phyloP scores from a whole-genome alignment of 2,113 vertebrate genomes.

The mouse (Mus musculus) region GRCm39 chr14:45089501-45090000 shows the following conservation, averaged over 20 bases:
- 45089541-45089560: background rate
- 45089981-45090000: background rate
- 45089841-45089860: background rate
- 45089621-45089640: background rate
- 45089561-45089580: background rate
- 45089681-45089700: background rate
- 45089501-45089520: background rate
- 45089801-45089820: background rate
- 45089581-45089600: background rate
- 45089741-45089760: background rate
- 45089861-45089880: background rate
- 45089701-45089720: slow-evolving; percentile 12
- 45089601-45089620: background rate
- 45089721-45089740: background rate
- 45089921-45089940: background rate
- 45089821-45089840: background rate
- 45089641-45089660: background rate
- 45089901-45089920: slow-evolving; percentile 12
- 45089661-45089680: background rate
- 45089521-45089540: background rate
- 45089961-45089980: slow-evolving; percentile 22
- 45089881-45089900: background rate
- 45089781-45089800: background rate
- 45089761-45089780: background rate
- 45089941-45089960: background rate